phyloP scores from a whole-genome alignment of 2,113 vertebrate species.

The Elachura formosa region DNA sequence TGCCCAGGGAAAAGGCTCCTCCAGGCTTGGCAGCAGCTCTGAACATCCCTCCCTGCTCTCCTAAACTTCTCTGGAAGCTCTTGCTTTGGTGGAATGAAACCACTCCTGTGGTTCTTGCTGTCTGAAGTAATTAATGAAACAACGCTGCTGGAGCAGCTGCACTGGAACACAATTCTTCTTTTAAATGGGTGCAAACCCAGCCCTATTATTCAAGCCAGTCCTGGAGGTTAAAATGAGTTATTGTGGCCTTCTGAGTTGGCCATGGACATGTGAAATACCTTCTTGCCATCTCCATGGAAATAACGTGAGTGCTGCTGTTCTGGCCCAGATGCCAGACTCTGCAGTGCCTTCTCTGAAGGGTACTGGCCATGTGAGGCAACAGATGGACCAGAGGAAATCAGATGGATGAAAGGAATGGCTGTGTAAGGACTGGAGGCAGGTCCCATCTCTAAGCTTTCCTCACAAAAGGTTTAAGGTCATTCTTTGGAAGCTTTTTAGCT shows the following conservation, averaged over 20 bases:
- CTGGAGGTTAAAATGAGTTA: background rate
- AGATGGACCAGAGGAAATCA: background rate
- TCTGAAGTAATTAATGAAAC: background rate
- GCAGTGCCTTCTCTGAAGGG: background rate
- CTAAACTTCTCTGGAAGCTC: background rate
- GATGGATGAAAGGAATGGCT: background rate
- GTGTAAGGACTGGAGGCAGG: background rate
- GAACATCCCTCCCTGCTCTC: background rate
- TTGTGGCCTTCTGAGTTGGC: background rate
- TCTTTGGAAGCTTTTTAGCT: background rate
- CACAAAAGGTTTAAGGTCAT: background rate
- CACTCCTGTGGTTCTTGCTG: background rate
- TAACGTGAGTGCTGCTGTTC: background rate
- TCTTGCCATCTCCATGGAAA: background rate
- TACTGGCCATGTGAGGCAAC: background rate
- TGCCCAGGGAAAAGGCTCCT: conserved; percentile 1
- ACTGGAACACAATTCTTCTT: background rate
- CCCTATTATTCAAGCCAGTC: background rate
- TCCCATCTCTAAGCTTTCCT: background rate
- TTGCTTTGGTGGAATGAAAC: background rate
- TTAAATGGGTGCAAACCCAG: background rate
- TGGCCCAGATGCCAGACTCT: background rate
- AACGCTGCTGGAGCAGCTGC: background rate
- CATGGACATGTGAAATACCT: background rate
- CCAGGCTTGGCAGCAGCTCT: conserved; percentile 32